Evolutionary conservation across 1,140 invertebrate species (phyloP).

Genomic region (Drosophila parvula): DNA sequence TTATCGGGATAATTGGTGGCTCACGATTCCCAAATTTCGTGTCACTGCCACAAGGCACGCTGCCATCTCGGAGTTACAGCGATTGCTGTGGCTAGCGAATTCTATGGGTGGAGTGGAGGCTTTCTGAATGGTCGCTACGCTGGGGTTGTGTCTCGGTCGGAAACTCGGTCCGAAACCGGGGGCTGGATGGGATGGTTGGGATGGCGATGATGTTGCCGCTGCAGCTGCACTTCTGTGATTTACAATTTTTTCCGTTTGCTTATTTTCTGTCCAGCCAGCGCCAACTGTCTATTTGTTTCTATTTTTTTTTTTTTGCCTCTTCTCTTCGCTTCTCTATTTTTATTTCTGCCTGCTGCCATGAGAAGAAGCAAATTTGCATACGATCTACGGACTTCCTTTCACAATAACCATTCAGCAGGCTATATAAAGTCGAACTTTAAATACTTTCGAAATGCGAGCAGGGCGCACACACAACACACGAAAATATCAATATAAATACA

Average conservation of each 20-base stretch:
- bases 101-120: slow-evolving; percentile 10
- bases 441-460: slow-evolving; percentile 80
- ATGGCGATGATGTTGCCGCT: slow-evolving; percentile 40
- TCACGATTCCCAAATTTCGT: slow-evolving; percentile 24
- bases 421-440: slow-evolving; percentile 39
- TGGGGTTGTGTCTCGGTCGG: slow-evolving; percentile 28
- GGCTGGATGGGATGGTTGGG: background rate
- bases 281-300: slow-evolving; percentile 37
- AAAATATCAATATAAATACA: slow-evolving; percentile 50
- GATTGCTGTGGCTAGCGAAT: slow-evolving; percentile 9
- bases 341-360: slow-evolving; percentile 13
- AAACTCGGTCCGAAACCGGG: slow-evolving; percentile 27
- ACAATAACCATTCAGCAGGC: slow-evolving; percentile 46
- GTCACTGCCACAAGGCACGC: slow-evolving; percentile 23
- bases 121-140: slow-evolving; percentile 24
- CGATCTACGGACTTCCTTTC: slow-evolving; percentile 73
- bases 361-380: slow-evolving; percentile 73
- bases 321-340: background rate
- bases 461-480: slow-evolving; percentile 30
- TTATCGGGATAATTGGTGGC: slow-evolving; percentile 15
- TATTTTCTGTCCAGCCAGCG: slow-evolving; percentile 39
- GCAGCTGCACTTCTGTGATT: slow-evolving; percentile 56
- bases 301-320: slow-evolving; percentile 4
- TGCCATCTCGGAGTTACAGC: slow-evolving; percentile 15
- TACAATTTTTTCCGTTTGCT: slow-evolving; percentile 55